Percentiles rank a stretch among this genome's conserved stretches.
Conservation (phyloP, 2,113 vertebrate species). For the Desmodus rotundus region DNA sequence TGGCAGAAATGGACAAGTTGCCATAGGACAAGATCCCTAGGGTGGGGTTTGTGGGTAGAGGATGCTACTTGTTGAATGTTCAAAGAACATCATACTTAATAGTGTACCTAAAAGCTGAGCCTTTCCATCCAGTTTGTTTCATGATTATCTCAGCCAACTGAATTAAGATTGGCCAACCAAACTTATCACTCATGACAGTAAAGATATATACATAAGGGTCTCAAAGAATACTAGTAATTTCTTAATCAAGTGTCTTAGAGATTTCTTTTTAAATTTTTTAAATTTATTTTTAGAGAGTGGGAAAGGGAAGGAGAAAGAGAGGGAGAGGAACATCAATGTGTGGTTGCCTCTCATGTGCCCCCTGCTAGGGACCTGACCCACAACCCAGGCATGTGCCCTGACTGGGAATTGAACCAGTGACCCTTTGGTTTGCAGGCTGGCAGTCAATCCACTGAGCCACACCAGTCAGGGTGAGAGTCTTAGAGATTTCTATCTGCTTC, state of each 20-base stretch:
- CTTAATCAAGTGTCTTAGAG: background rate
- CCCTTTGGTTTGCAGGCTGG: too few species aligned
- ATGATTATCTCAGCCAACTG: background rate
- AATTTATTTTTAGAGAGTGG: background rate
- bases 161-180: background rate
- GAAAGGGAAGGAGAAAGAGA: background rate
- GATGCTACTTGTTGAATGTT: background rate
- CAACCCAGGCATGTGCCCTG: too few species aligned
- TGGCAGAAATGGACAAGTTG: background rate
- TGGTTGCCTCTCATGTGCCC: too few species aligned
- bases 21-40: background rate
- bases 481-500: background rate
- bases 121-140: background rate
- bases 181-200: background rate
- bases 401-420: too few species aligned
- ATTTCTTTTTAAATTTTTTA: background rate
- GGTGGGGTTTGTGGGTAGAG: background rate
- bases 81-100: background rate
- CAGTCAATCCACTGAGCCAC: too few species aligned
- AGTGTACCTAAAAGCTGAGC: background rate
- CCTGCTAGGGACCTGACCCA: too few species aligned
- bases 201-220: conserved; percentile 1
- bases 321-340: background rate
- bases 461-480: background rate
- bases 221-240: background rate